Evolutionary conservation across 2,888 invertebrate species (phyloP), one percentile per base, ranked within the genome.

Genomic region (Pyrrhia umbra): DNA sequence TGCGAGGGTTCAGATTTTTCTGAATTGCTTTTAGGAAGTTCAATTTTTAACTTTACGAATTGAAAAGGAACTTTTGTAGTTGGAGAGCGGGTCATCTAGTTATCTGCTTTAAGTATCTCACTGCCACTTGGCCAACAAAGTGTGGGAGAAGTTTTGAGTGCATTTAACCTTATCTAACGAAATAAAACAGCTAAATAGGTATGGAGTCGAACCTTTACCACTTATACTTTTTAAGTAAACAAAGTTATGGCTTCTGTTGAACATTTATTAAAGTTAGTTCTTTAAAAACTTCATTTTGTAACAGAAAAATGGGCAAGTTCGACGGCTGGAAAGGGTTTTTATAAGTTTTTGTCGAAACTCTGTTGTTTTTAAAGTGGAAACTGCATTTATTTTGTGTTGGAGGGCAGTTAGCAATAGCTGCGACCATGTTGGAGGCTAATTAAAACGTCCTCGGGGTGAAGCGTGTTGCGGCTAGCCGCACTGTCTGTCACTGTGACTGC

Each of bases 1-100:
- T 75, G 72, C 72, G 70, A 57, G 46, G 71, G 63, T 80, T 82
- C 75, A 80, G 76, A 80, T 85, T 86, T 85, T 87, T 82, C 75
- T 70, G 80, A 84, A 85, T 80, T 80, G 83, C 80, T 81, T 82
- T 79, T 72, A 73, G 60, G 74, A 81, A 81, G 80, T 84, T 83
- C 66, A 80, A 81, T 81, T 88, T 86, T 87, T 80, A 80, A 85
- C 80, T 82, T 84, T 80, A 54, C 52, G 60, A 79, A 85, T 80
- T 83, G 78, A 83, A 86, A 71, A 77, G 59, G 68, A 83, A 83
- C 60, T 84, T 82, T 72, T 65, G 71, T 76, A 76, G 75, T 77
- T 74, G 65, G 60, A 55, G 64, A 65, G 57, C 55, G 58, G 83
- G 75, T 81, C 77, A 80, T 80, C 75, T 76, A 77, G 81, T 79